Evolutionary conservation across 1,140 invertebrate genomes (phyloP), one percentile per base, ranked within the genome.

Genomic region (Macrobrachium nipponense): DNA sequence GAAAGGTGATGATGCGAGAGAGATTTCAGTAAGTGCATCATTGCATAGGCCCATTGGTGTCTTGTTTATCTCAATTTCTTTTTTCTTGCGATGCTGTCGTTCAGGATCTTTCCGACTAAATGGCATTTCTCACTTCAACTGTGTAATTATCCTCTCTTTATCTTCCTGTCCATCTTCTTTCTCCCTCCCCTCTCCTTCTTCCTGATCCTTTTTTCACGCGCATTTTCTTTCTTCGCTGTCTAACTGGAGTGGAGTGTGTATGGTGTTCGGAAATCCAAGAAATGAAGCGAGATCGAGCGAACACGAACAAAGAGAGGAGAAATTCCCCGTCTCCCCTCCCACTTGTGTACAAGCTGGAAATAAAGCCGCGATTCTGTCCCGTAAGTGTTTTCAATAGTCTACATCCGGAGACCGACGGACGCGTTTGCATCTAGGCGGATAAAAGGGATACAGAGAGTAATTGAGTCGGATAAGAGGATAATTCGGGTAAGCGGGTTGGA

Each of bases 401-500:
- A 86, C 83, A 79, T 79, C 77, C 83, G 68, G 76, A 51, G 78
- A 15, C 51, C 76, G 68, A 27, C 83, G 83, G 83, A 86, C 83
- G 83, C 77, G 77, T 86, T 86, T 80, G 83, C 83, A 86, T 62
- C 83, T 72, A 73, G 70, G 83, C 77, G 83, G 78, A 86, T 84
- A 84, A 84, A 76, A 51, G 73, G 82, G 82, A 84, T 86, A 86
- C 80, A 72, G 83, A 75, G 83, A 58, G 83, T 86, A 80, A 86
- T 80, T 86, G 83, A 86, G 83, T 86, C 66, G 77, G 83, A 79
- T 86, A 80, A 86, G 77, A 66, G 77, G 83, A 86, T 86, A 86
- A 86, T 86, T 80, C 83, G 83, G 70, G 66, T 43, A 75, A 73
- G 83, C 83, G 83, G 36, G 58, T 36, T 58, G 83, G 77, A 86